Base-by-base conservation (phyloP, 2,113 vertebrate genomes). In the Menura novaehollandiae region DNA sequence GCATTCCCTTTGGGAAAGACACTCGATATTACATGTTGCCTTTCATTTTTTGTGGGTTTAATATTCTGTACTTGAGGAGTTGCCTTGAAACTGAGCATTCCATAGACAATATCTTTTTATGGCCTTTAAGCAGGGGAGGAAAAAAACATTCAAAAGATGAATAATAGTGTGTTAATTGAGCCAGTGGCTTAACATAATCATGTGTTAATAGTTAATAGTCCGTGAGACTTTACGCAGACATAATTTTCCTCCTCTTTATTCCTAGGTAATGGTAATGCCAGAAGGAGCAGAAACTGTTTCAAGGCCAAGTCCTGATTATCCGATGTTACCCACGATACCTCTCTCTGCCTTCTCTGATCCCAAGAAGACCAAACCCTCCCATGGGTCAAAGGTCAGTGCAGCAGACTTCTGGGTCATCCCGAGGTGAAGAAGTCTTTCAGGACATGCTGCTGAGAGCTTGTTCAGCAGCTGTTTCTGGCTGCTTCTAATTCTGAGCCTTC, bases 341-440 rank as follows among this genome's bases (percentile, higher is more conserved):
- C 99, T 99, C 47, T 99, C 99, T 89, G 99, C 99, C 96, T 99
- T 99, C 97, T 99, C 99, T 56, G 99, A 99, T 97, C 99, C 99
- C 96, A 99, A 99, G 98, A 99, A 99, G 98, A 99, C 98, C 96
- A 99, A 99, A 97, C 98, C 98, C 7, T 98, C 99, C 92, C 99
- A 99, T 62, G 98, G 98, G 87, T 99, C 99, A 97, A 99, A 99
- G 99, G 99, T 99, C 93, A 97, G 99, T 98, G 95, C 85, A 89
- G 80, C 41, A 46, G 84, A 77, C 90, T 90, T 96, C 95, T 85
- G 91, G 91, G 91, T 94, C 80, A 33, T 33, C 67, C 62, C 4
- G 89, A 95, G 92, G 93, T 81, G 63, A 94, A 73, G 30, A 56
- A 64, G 73, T 55, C 93, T 72, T 76, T 91, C 68, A 72, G 87